A percentile compares a stretch with the other conserved stretches of the same genome.
phyloP scores from a whole-genome alignment of 2,888 invertebrate genomes.

The Pachliopta kotzebuea region DNA sequence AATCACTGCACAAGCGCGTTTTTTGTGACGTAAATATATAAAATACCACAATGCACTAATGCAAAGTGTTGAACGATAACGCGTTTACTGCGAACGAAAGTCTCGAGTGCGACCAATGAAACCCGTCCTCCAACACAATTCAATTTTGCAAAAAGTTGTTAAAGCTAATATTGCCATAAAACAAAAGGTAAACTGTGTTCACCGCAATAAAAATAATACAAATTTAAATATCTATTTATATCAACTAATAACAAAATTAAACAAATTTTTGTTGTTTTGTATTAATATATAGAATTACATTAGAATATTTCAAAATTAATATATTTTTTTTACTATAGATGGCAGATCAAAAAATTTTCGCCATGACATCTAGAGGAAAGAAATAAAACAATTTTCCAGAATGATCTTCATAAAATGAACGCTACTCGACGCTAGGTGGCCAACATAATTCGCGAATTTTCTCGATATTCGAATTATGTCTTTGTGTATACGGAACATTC shows the following conservation, averaged over 20 bases:
- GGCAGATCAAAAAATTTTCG: not conserved
- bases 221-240: not conserved
- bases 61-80: constrained; percentile 32
- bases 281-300: no score
- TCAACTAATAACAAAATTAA: not conserved
- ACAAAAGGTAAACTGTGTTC: not conserved
- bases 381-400: not conserved
- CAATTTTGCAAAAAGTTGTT: constrained; percentile 14
- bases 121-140: constrained; percentile 2
- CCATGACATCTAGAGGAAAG: constrained; percentile 16
- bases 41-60: constrained; percentile 35
- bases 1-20: constrained; percentile 46
- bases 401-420: not conserved
- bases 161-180: constrained; percentile 24
- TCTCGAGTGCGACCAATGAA: constrained; percentile 21
- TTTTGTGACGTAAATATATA: constrained; percentile 31
- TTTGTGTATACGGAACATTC: constrained; percentile 32
- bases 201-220: no score
- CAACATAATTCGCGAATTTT: constrained; percentile 3
- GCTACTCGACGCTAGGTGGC: constrained; percentile 48
- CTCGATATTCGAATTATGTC: constrained; percentile 7
- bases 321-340: not conserved
- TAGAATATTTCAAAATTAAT: no score
- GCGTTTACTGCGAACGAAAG: constrained; percentile 33
- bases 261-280: no score